These are phyloP conservation scores for Sternotherus odoratus DNA, from an alignment of 2,797 vertebrate genomes.

Conservation along the genomic window DNA sequence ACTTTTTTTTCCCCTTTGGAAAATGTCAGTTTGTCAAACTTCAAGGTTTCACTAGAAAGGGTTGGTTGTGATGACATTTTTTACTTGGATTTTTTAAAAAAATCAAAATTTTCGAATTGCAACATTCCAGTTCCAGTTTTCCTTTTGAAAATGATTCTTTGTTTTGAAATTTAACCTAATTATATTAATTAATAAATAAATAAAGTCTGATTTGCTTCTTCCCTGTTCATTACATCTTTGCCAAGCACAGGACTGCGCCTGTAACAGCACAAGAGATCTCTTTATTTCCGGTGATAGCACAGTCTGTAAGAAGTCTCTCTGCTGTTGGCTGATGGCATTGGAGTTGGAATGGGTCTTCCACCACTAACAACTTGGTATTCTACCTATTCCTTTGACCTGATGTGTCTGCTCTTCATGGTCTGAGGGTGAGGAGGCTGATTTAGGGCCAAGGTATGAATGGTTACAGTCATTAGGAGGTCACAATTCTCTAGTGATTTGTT, in stretches of 20 bases:
- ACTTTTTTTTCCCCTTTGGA: neutral
- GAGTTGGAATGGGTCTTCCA: neutral
- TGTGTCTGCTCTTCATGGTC: neutral
- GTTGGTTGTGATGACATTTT: neutral
- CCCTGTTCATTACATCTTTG: slow-evolving; percentile 9
- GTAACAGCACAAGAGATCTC: neutral
- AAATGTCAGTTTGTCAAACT: neutral
- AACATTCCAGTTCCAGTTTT: neutral
- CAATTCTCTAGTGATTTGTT: neutral
- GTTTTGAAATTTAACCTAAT: neutral
- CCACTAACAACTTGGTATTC: neutral
- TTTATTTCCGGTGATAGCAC: slow-evolving; percentile 7
- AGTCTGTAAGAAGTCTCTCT: neutral
- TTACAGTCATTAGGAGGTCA: neutral
- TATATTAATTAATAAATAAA: neutral
- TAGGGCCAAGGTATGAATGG: neutral
- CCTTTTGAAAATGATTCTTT: neutral
- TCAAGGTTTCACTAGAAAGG: neutral
- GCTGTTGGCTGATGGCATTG: neutral
- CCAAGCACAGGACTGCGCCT: neutral
- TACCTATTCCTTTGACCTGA: slow-evolving; percentile 3
- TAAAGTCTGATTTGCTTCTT: slow-evolving; percentile 6
- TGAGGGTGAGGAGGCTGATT: neutral
- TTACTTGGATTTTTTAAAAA: neutral
- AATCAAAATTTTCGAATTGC: neutral